These are phyloP conservation scores for Dendrolimus kikuchii DNA, from an alignment of 1,140 invertebrate genomes.

Conservation along the genomic window DNA sequence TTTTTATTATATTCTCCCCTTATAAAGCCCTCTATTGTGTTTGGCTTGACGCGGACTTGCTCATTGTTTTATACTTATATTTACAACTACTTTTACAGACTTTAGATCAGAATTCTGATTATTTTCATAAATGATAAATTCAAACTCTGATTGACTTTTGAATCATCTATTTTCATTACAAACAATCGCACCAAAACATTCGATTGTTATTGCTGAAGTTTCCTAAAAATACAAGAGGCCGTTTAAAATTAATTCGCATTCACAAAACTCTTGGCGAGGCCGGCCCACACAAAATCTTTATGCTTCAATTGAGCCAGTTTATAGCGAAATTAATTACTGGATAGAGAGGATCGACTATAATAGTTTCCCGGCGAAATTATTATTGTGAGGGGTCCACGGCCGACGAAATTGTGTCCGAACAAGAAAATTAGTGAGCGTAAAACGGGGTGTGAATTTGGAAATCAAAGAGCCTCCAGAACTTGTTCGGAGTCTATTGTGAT, in stretches of 20 bases:
- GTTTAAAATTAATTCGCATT: slow-evolving; percentile 59
- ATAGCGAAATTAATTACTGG: slow-evolving; percentile 67
- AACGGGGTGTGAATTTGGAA: slow-evolving; percentile 66
- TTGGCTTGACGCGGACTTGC: too few species aligned
- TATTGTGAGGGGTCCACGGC: slow-evolving; percentile 57
- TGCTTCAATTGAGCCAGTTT: slow-evolving; percentile 68
- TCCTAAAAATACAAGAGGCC: slow-evolving; percentile 39
- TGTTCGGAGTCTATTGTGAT: slow-evolving; percentile 51
- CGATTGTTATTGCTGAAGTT: slow-evolving; percentile 12
- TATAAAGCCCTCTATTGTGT: too few species aligned
- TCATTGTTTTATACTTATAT: too few species aligned
- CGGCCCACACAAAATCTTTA: slow-evolving; percentile 59
- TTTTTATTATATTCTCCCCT: too few species aligned
- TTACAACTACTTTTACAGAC: too few species aligned
- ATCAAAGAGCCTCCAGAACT: slow-evolving; percentile 58
- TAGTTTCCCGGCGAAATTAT: slow-evolving; percentile 67
- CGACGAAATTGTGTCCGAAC: slow-evolving; percentile 66
- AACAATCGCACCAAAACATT: too few species aligned
- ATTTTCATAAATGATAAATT: neutral
- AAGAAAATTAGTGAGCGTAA: slow-evolving; percentile 71
- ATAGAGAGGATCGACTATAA: slow-evolving; percentile 63
- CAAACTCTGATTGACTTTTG: too few species aligned
- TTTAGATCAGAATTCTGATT: neutral
- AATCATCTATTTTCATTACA: too few species aligned
- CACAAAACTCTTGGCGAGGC: slow-evolving; percentile 36